These are phyloP conservation scores for Electrophaes corylata DNA, from an alignment of 2,888 invertebrate species.

Conservation along the genomic window DNA sequence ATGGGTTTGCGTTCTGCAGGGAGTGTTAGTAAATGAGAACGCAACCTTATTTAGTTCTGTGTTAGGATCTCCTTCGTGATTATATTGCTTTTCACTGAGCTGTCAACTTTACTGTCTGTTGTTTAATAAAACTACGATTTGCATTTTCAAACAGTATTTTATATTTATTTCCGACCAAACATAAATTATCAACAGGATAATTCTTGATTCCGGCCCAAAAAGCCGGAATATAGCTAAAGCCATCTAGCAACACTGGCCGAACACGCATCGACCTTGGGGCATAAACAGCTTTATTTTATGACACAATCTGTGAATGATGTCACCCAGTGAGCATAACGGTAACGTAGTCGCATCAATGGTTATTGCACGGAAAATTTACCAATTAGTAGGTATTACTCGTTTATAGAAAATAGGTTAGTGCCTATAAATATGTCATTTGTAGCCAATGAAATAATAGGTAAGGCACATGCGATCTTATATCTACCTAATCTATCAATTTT, in stretches of 20 bases:
- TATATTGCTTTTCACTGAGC: too few species aligned
- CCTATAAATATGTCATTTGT: too few species aligned
- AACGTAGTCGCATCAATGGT: constrained; percentile 14
- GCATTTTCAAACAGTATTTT: too few species aligned
- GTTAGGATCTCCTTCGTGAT: too few species aligned
- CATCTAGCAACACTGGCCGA: constrained; percentile 2
- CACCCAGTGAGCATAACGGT: constrained; percentile 43
- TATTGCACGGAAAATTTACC: constrained; percentile 24
- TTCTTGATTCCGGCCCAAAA: not conserved
- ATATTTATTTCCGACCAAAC: too few species aligned
- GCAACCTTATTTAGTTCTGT: too few species aligned
- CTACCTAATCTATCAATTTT: too few species aligned
- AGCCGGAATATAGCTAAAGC: not conserved
- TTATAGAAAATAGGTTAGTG: constrained; percentile 1
- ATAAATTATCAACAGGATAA: too few species aligned
- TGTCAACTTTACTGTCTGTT: too few species aligned
- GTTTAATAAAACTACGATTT: too few species aligned
- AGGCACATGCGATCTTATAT: not conserved
- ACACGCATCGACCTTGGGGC: constrained; percentile 33
- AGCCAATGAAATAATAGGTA: not conserved
- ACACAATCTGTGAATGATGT: constrained; percentile 54
- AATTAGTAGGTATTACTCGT: constrained; percentile 12
- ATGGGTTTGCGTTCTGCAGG: too few species aligned
- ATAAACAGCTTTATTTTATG: constrained; percentile 45
- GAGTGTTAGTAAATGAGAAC: too few species aligned